Percentiles rank a stretch among this genome's conserved stretches.
Evolutionary conservation across 2,113 vertebrate genomes (phyloP).

Genomic region (Menidia beryllina): DNA sequence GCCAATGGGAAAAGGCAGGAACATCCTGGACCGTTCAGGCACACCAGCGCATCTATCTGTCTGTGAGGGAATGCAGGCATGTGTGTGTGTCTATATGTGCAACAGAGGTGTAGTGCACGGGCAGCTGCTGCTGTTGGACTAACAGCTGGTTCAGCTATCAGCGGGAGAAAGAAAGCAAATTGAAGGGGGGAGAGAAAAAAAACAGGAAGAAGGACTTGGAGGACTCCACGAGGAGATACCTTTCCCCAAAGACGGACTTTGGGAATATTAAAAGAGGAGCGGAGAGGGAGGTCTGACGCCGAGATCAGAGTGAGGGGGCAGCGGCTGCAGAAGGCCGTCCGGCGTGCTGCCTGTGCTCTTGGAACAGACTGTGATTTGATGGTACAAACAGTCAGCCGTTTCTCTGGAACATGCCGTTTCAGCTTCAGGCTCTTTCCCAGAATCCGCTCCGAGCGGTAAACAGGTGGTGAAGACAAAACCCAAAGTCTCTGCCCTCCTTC

Average conservation of each 20-base stretch:
- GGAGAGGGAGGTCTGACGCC: neutral
- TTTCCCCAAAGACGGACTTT: constrained; percentile 38
- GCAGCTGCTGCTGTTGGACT: constrained; percentile 54
- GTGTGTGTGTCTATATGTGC: constrained; percentile 29
- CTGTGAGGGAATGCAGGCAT: constrained; percentile 13
- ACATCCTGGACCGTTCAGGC: constrained; percentile 51
- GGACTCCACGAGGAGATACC: constrained; percentile 46
- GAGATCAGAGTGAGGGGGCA: constrained; percentile 29
- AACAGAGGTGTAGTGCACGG: constrained; percentile 34
- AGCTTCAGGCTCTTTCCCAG: constrained; percentile 25
- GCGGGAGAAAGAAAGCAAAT: constrained; percentile 25
- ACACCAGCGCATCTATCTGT: constrained; percentile 24
- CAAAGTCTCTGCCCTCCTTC: neutral
- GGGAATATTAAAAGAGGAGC: constrained; percentile 24
- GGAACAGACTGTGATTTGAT: constrained; percentile 41
- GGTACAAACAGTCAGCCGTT: constrained; percentile 24
- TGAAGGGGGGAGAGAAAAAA: constrained; percentile 31
- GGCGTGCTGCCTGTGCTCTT: constrained; percentile 28
- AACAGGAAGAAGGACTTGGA: constrained; percentile 16
- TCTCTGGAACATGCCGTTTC: constrained; percentile 13
- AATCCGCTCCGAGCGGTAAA: constrained; percentile 37
- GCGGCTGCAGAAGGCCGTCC: constrained; percentile 32
- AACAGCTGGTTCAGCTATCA: constrained; percentile 69
- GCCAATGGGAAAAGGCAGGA: constrained; percentile 49
- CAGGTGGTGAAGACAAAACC: constrained; percentile 50